Evolutionary conservation across 1,140 invertebrate species (phyloP).

Genomic region (Bathynomus jamesi): DNA sequence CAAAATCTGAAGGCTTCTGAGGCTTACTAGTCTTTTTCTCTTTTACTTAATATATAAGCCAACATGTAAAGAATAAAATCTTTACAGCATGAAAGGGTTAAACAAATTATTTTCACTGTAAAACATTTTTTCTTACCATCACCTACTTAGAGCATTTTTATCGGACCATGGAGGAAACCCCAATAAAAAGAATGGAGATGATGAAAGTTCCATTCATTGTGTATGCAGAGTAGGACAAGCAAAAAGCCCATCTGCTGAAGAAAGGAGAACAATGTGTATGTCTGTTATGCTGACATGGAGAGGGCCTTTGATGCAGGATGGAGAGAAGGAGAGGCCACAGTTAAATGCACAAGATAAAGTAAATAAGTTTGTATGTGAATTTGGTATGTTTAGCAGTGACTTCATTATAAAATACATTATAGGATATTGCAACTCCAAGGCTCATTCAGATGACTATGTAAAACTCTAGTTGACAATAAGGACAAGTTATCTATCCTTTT

Average conservation of each 20-base stretch:
- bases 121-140: neutral
- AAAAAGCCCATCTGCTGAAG: slow-evolving; percentile 51
- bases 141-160: slow-evolving; percentile 53
- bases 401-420: no score
- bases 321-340: slow-evolving; percentile 53
- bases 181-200: slow-evolving; percentile 58
- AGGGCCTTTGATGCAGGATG: slow-evolving; percentile 48
- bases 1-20: no score
- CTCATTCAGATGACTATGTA: no score
- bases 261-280: slow-evolving; percentile 51
- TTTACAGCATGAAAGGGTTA: no score
- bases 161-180: slow-evolving; percentile 59
- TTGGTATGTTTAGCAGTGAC: no score
- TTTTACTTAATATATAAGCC: no score
- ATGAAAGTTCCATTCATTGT: slow-evolving; percentile 59
- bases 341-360: slow-evolving; percentile 55
- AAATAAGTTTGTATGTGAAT: slow-evolving; percentile 27
- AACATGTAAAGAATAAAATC: no score
- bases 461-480: no score
- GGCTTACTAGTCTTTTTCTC: no score
- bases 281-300: slow-evolving; percentile 59
- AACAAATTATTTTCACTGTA: no score
- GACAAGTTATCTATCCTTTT: no score
- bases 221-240: slow-evolving; percentile 56
- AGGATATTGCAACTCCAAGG: no score